phyloP scores from a whole-genome alignment of 2,113 vertebrate species.

The Corydoras sp. region DNA sequence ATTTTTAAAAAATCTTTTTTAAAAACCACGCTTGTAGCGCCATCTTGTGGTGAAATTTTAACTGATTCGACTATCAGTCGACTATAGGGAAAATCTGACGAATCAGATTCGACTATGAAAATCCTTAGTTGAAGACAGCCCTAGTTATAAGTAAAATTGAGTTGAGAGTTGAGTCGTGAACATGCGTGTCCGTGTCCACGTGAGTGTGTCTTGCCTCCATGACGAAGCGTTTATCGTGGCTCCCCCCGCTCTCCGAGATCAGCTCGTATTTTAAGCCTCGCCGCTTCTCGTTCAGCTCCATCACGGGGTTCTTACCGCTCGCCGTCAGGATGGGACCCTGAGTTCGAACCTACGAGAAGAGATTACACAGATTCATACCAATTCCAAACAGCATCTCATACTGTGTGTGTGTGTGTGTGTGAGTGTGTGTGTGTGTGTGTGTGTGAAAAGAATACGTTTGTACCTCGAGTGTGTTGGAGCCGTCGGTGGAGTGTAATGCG shows the following conservation, averaged over 20 bases:
- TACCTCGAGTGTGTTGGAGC: constrained; percentile 95
- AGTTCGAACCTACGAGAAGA: constrained; percentile 82
- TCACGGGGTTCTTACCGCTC: constrained; percentile 97
- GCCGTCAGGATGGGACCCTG: constrained; percentile 98
- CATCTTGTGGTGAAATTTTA: too few relatives aligned
- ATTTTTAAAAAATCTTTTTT: too few relatives aligned
- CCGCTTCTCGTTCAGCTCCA: constrained; percentile 98
- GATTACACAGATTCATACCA: neutral
- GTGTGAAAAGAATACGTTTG: neutral
- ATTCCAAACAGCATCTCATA: neutral
- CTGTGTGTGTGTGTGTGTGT: neutral
- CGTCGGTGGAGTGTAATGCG: constrained; percentile 84
- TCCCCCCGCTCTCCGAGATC: constrained; percentile 95
- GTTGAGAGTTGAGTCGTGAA: too few relatives aligned
- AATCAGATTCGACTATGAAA: too few relatives aligned
- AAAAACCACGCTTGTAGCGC: too few relatives aligned
- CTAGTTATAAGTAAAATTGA: too few relatives aligned
- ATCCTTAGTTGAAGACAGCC: too few relatives aligned
- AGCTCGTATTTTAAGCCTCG: constrained; percentile 96
- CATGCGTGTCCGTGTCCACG: too few relatives aligned
- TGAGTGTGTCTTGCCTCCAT: constrained; percentile 80
- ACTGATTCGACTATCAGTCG: too few relatives aligned
- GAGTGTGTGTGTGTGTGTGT: neutral
- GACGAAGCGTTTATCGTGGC: constrained; percentile 96
- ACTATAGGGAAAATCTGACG: too few relatives aligned